Evolutionary conservation across 2,113 vertebrate species (phyloP).

Genomic region (Macquaria ambigua): DNA sequence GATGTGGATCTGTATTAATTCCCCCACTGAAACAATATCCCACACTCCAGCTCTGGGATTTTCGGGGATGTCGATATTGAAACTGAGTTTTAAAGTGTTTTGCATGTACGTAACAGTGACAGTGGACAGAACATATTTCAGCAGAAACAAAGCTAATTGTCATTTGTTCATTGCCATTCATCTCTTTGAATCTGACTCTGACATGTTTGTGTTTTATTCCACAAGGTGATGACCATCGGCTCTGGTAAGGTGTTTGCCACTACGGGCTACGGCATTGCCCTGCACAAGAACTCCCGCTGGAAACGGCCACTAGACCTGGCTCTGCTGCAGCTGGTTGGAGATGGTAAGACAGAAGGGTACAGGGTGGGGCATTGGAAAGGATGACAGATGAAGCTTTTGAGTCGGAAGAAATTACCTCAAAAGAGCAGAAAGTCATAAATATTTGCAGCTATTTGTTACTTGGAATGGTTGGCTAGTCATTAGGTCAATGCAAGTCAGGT

Average conservation of each 20-base stretch:
- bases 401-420: neutral
- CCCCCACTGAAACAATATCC: slow-evolving; percentile 52
- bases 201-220: neutral
- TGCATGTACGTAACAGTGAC: slow-evolving; percentile 23
- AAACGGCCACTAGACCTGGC: slow-evolving; percentile 92
- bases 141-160: neutral
- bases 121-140: neutral
- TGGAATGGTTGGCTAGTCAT: neutral
- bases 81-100: slow-evolving; percentile 9
- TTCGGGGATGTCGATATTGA: slow-evolving; percentile 25
- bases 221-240: slow-evolving; percentile 91
- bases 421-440: neutral
- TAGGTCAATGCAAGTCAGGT: neutral
- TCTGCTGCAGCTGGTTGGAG: slow-evolving; percentile 92
- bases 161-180: neutral
- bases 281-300: slow-evolving; percentile 93
- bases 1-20: slow-evolving; percentile 65
- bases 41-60: slow-evolving; percentile 4
- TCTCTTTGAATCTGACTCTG: neutral
- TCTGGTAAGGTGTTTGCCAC: slow-evolving; percentile 94
- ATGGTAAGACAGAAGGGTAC: slow-evolving; percentile 81
- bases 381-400: too few species aligned
- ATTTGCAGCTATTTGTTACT: neutral
- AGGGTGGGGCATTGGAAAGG: neutral
- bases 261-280: slow-evolving; percentile 92